Base-by-base conservation (phyloP, 1,140 invertebrate genomes). In the Leptestheria dahalacensis region DNA sequence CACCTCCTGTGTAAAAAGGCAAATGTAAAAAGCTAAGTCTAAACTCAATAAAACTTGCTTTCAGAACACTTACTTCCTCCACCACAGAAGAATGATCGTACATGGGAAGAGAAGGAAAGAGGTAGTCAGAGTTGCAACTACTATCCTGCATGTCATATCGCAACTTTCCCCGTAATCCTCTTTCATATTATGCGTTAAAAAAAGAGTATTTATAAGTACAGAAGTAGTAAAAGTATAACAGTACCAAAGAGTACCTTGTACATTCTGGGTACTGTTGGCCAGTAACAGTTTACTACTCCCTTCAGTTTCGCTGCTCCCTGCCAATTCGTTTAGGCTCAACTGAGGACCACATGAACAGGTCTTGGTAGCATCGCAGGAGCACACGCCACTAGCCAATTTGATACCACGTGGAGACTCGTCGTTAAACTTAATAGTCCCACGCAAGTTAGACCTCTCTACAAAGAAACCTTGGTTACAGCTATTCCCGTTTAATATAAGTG, bases 351-450 rank as follows among this genome's bases (percentile, higher is more conserved):
- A 64, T 2, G 59, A 60, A 55, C 55, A 65, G 54, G 57, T 15
- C 18, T 15, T 29, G 50, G n/a, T 63, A 51, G 20, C 60, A 58
- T 68, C 64, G 62, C 69, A 70, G 63, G 64, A 70, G 49, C 68
- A 70, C 9, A 63, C 62, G 24, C 68, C 64, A 15, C 57, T 60
- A 41, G 64, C 68, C 29, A 29, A 57, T 3, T 23, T 52, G 23
- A 70, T 70, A 3, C 69, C 69, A 9, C 61, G 60, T 11, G 25
- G 21, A 2, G 33, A 56, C 12, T 59, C 24, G 6, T 41, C 11
- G 57, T 11, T 26, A 58, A 11, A 15, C 29, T n/a, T n/a, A 46
- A 50, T 9, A 12, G 6, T 18, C 10, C n/a, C 23, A 49, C 20
- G 18, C 29, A 24, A n/a, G 33, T 15, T 48, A 24, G 1, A n/a